Percentiles rank a stretch among this genome's conserved stretches.
Conservation (phyloP, 2,113 vertebrate genomes). For the Lamprologus ornatipinnis region DNA sequence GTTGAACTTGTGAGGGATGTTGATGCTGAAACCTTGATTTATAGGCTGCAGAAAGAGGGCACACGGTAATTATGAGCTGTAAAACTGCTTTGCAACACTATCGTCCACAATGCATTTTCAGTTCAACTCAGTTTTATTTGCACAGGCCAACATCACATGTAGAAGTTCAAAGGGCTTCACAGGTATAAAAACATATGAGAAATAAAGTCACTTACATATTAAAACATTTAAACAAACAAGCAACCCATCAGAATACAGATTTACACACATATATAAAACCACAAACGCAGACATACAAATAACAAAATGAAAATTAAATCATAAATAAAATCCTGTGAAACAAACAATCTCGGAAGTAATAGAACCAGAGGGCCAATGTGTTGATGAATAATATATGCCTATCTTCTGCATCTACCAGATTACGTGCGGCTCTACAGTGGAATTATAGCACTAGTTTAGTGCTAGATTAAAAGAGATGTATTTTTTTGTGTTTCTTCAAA, state of each 20-base stretch:
- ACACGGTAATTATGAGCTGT: neutral
- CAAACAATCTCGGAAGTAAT: neutral
- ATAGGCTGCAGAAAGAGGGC: constrained; percentile 63
- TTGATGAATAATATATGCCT: neutral
- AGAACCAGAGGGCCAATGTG: neutral
- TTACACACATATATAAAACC: neutral
- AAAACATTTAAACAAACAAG: neutral
- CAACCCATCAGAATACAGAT: neutral
- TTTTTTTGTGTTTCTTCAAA: neutral
- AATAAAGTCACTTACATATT: neutral
- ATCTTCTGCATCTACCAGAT: neutral
- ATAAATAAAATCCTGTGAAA: neutral
- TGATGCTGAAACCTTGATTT: constrained; percentile 93
- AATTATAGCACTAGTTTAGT: neutral
- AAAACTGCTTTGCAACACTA: neutral
- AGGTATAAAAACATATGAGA: neutral
- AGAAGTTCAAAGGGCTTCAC: neutral
- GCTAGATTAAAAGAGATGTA: neutral
- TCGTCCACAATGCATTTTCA: neutral
- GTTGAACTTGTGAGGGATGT: constrained; percentile 91
- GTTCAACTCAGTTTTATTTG: neutral
- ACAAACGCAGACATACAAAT: neutral
- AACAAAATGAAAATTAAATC: neutral
- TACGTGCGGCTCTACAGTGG: neutral
- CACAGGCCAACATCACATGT: neutral